Evolutionary conservation across 2,797 vertebrate genomes (phyloP).

Genomic region (Cottoperca gobio): DNA sequence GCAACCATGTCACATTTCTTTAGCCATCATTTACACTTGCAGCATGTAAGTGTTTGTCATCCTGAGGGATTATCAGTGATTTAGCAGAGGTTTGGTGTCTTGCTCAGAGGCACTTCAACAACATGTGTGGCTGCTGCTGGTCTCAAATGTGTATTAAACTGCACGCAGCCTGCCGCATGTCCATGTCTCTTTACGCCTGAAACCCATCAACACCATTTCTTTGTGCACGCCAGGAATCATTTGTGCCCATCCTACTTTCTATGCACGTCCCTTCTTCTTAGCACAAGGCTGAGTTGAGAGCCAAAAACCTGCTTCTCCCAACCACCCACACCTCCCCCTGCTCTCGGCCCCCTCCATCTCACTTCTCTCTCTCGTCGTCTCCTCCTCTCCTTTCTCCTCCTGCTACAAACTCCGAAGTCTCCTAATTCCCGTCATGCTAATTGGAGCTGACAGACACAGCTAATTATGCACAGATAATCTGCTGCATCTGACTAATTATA

Average conservation of each 20-base stretch:
- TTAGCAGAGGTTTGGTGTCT: slow-evolving; percentile 4
- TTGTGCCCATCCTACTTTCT: slow-evolving; percentile 55
- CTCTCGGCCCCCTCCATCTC: slow-evolving; percentile 12
- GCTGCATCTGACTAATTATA: slow-evolving; percentile 89
- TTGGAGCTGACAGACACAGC: slow-evolving; percentile 87
- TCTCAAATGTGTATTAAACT: slow-evolving; percentile 18
- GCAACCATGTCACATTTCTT: slow-evolving; percentile 8
- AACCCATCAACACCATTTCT: slow-evolving; percentile 48
- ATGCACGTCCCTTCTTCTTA: slow-evolving; percentile 45
- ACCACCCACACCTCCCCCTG: slow-evolving; percentile 26
- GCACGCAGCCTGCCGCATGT: not conserved
- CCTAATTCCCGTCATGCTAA: slow-evolving; percentile 87
- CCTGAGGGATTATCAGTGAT: slow-evolving; percentile 23
- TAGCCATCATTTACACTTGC: not conserved
- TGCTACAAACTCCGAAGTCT: slow-evolving; percentile 71
- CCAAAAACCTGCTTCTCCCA: slow-evolving; percentile 65
- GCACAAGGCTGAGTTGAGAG: slow-evolving; percentile 54
- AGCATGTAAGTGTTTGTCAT: slow-evolving; percentile 17
- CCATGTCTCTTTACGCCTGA: slow-evolving; percentile 23
- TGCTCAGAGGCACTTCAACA: slow-evolving; percentile 24
- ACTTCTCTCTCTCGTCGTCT: slow-evolving; percentile 12
- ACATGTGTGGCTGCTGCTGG: not conserved
- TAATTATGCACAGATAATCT: slow-evolving; percentile 89
- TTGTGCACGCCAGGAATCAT: slow-evolving; percentile 38
- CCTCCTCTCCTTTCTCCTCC: slow-evolving; percentile 42